Conservation (phyloP, 2,797 vertebrate genomes). For the Danio jaintianensis region DNA sequence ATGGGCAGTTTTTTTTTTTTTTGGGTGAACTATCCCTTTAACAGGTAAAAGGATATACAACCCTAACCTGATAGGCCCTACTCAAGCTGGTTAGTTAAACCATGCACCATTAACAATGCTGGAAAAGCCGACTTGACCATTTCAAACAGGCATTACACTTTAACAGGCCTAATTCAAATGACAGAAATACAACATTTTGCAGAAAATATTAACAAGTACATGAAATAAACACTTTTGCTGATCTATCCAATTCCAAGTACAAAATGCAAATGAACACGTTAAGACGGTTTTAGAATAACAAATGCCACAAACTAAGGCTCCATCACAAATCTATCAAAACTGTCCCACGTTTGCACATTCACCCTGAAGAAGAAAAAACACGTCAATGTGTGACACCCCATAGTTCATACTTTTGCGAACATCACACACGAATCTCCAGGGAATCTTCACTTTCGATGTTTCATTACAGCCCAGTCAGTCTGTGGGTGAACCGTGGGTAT, state of each 20-base stretch:
- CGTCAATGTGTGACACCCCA: neutral
- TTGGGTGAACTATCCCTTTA: neutral
- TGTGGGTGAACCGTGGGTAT: slow-evolving; percentile 70
- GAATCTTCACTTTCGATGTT: slow-evolving; percentile 43
- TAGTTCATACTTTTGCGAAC: neutral
- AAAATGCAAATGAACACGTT: no score
- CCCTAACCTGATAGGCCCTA: neutral
- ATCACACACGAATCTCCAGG: neutral
- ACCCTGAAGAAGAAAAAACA: neutral
- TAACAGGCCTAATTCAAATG: neutral
- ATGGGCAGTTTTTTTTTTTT: no score
- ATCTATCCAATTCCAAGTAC: neutral
- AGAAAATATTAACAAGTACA: neutral
- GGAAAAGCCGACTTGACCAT: neutral
- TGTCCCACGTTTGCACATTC: neutral
- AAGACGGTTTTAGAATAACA: neutral
- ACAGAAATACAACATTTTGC: neutral
- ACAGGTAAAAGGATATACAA: neutral
- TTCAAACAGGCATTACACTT: no score
- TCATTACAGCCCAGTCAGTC: slow-evolving; percentile 17
- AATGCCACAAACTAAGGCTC: neutral
- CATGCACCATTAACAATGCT: no score
- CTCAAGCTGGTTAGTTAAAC: neutral
- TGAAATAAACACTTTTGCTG: neutral
- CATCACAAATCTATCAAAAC: neutral